Evolutionary conservation across 2,888 invertebrate genomes (phyloP), one percentile per base, ranked within the genome.

Genomic region (Erannis defoliaria): DNA sequence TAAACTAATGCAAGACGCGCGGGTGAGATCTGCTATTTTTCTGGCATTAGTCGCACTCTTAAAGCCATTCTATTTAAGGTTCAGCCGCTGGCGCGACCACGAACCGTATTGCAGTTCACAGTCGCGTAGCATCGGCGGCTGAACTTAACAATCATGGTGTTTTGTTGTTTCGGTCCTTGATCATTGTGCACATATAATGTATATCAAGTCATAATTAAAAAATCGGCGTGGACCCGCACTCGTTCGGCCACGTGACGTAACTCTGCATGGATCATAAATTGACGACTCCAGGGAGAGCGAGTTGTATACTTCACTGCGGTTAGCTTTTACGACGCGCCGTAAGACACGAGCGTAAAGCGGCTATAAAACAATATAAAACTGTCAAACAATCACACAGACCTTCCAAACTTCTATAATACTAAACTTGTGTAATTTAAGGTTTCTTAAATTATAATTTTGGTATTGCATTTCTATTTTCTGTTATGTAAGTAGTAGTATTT

Each of bases 271-370:
- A 88, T 86, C 89, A 88, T 87, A 89, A 89, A 90, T 89, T 89
- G 87, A 86, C 86, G 81, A 79, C 81, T 78, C 87, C 84, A 85
- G 75, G 77, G 86, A 83, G 88, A 86, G 84, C 86, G 86, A 89
- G 84, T 89, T 89, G 89, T 89, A 88, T 90, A 89, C 88, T 88
- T 88, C 88, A 88, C 83, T 88, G 88, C 81, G 87, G 88, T 86
- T 82, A 87, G 86, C 88, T 86, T 86, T 82, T 80, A 79, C 78
- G 72, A 75, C 72, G 71, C 70, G 71, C 72, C 70, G 62, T 73
- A 76, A 78, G 78, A 68, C 68, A 78, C 76, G 70, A 75, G 74
- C 78, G 71, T 59, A 62, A 57, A 46, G 62, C 56, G 62, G 64
- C 65, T 67, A 71, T 77, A 73, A 63, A 62, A 66, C 66, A 43